phyloP scores from a whole-genome alignment of 2,797 vertebrate genomes.

The Pseudocheirus occidentalis region DNA sequence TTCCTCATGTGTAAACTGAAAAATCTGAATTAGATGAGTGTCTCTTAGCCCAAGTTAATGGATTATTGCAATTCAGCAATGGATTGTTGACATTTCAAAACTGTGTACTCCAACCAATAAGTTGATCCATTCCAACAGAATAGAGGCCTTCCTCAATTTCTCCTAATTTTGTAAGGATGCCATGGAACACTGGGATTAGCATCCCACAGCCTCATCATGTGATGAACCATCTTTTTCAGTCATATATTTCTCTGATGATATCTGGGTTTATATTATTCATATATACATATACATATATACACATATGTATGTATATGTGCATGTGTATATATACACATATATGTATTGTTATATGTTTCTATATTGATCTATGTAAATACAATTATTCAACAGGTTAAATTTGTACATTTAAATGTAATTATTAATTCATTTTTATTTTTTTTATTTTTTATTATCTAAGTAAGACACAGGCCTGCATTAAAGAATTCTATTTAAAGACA shows the following conservation, averaged over 20 bases:
- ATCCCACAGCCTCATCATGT: background rate
- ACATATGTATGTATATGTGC: too few relatives aligned
- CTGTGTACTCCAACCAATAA: background rate
- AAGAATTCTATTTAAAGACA: background rate
- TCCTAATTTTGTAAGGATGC: background rate
- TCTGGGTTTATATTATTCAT: background rate
- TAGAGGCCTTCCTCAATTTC: background rate
- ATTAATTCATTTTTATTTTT: background rate
- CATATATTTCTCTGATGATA: background rate
- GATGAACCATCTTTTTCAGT: background rate
- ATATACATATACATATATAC: too few relatives aligned
- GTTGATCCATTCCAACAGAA: background rate
- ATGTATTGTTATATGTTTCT: too few relatives aligned
- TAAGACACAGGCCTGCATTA: background rate
- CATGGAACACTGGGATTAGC: background rate
- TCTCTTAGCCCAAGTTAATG: background rate
- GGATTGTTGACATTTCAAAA: background rate
- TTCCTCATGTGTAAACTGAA: background rate
- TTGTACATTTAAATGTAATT: background rate
- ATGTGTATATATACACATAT: too few relatives aligned
- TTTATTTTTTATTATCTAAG: background rate
- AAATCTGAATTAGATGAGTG: background rate
- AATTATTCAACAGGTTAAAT: background rate
- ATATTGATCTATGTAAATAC: background rate
- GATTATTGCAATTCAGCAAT: background rate